phyloP scores from a whole-genome alignment of 2,113 vertebrate genomes.

The Gambusia holbrooki region DNA sequence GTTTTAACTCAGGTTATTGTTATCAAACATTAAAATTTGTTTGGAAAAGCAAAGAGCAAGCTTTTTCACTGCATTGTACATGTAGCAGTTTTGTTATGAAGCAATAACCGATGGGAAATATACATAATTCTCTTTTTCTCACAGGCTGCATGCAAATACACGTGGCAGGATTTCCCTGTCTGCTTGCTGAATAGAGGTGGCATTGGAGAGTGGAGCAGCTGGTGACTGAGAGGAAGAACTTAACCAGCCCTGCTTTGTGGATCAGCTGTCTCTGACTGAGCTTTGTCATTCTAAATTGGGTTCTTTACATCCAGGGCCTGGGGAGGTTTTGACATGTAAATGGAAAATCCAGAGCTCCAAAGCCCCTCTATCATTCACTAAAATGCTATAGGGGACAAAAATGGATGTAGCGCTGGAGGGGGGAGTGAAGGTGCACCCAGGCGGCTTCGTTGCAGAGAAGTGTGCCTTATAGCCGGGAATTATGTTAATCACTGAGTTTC shows the following conservation, averaged over 20 bases:
- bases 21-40: too few relatives aligned
- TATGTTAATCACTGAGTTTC: conserved; percentile 72
- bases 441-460: conserved; percentile 62
- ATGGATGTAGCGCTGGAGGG: conserved; percentile 47
- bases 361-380: conserved; percentile 66
- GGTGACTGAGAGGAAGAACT: conserved; percentile 80
- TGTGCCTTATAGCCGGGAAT: conserved; percentile 75
- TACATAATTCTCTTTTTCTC: conserved; percentile 28
- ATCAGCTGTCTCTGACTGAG: conserved; percentile 79
- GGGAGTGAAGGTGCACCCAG: conserved; percentile 14
- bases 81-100: not conserved
- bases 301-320: conserved; percentile 71
- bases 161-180: conserved; percentile 53
- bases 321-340: conserved; percentile 82
- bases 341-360: conserved; percentile 61
- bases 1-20: too few relatives aligned
- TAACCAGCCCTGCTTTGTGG: conserved; percentile 83
- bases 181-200: conserved; percentile 72
- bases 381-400: conserved; percentile 62
- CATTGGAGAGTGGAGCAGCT: conserved; percentile 81
- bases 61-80: not conserved
- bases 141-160: conserved; percentile 28
- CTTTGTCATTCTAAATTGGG: conserved; percentile 83
- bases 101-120: conserved; percentile 17
- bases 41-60: too few relatives aligned